Conservation (phyloP, 2,797 vertebrate species). For the Menidia menidia region DNA sequence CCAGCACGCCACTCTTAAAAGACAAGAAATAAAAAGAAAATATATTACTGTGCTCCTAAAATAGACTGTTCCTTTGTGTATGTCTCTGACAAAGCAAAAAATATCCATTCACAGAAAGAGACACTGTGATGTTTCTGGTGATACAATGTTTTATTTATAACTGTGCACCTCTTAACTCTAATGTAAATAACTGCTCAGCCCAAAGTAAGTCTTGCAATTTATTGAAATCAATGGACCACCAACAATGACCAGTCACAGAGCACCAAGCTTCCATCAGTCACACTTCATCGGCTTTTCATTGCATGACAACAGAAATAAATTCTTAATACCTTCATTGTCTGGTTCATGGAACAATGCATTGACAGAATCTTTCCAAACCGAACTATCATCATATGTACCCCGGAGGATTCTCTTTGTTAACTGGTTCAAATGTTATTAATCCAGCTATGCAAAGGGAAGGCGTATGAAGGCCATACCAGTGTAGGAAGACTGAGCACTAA, state of each 20-base stretch:
- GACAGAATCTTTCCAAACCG: conserved; percentile 77
- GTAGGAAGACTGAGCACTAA: background rate
- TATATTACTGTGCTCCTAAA: conserved; percentile 32
- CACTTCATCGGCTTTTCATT: conserved; percentile 42
- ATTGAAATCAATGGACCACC: background rate
- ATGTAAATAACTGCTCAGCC: background rate
- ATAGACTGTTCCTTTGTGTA: background rate
- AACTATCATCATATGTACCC: conserved; percentile 45
- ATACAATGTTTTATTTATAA: too few relatives aligned
- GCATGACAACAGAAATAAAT: conserved; percentile 53
- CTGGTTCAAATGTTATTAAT: conserved; percentile 81
- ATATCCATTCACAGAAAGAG: too few relatives aligned
- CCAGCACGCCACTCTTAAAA: conserved; percentile 27
- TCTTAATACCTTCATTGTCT: conserved; percentile 68
- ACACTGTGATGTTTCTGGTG: too few relatives aligned
- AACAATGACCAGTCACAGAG: conserved; percentile 8
- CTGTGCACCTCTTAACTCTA: too few relatives aligned
- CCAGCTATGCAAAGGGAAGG: background rate
- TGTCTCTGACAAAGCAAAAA: too few relatives aligned
- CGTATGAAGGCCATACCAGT: background rate
- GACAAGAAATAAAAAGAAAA: conserved; percentile 41
- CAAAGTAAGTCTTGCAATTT: background rate
- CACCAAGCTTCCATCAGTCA: conserved; percentile 14
- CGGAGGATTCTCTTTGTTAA: conserved; percentile 66
- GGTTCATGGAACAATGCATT: conserved; percentile 55